Evolutionary conservation across 2,888 invertebrate species (phyloP).

Genomic region (Brachyptera putata): DNA sequence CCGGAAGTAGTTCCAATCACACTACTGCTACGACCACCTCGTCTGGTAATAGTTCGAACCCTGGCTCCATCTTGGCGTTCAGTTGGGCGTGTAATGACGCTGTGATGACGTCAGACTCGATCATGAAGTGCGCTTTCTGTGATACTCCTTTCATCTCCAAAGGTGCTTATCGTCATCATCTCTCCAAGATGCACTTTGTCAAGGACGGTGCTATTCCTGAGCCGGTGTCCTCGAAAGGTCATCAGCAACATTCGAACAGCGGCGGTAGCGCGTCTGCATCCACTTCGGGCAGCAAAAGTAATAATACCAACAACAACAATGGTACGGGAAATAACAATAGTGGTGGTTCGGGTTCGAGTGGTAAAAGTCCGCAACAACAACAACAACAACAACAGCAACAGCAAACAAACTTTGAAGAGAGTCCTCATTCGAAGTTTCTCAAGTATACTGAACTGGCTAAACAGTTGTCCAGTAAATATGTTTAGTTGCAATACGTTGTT

Average conservation of each 20-base stretch:
- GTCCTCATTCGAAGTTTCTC: slow-evolving; percentile 94
- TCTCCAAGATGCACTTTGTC: slow-evolving; percentile 93
- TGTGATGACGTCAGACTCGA: slow-evolving; percentile 77
- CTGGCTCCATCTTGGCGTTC: slow-evolving; percentile 82
- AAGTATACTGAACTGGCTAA: slow-evolving; percentile 98
- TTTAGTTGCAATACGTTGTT: slow-evolving; percentile 52
- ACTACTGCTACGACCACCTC: slow-evolving; percentile 39
- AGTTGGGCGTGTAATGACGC: slow-evolving; percentile 95
- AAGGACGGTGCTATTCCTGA: slow-evolving; percentile 85
- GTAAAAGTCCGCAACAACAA: slow-evolving; percentile 42
- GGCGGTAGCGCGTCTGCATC: slow-evolving; percentile 18
- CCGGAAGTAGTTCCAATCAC: slow-evolving; percentile 39
- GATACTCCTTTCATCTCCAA: slow-evolving; percentile 95
- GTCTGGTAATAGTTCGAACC: slow-evolving; percentile 51
- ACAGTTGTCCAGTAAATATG: slow-evolving; percentile 95
- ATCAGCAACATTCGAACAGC: slow-evolving; percentile 42
- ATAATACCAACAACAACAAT: slow-evolving; percentile 34
- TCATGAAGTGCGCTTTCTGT: slow-evolving; percentile 93
- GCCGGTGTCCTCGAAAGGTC: slow-evolving; percentile 60
- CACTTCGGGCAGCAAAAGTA: slow-evolving; percentile 35
- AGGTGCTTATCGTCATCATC: slow-evolving; percentile 93
- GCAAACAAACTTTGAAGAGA: slow-evolving; percentile 66
- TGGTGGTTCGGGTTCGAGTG: slow-evolving; percentile 38
- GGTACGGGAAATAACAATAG: slow-evolving; percentile 17
- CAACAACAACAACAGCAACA: too few relatives aligned